Percentiles rank a stretch among this genome's conserved stretches.
Conservation (phyloP, 1,140 invertebrate species). For the Dolichoris vasculosae region DNA sequence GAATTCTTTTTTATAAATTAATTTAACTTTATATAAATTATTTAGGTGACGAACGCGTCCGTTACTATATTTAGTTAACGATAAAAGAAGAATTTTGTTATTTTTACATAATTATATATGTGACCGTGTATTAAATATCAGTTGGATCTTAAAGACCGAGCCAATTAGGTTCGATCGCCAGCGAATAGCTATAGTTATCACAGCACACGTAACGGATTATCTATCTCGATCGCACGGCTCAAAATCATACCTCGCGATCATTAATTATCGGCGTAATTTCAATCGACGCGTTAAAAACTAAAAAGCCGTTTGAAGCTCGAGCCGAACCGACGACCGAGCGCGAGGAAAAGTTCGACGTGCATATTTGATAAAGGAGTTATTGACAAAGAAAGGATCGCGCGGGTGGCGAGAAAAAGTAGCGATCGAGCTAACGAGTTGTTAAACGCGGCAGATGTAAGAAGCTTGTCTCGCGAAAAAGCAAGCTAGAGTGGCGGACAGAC, state of each 20-base stretch:
- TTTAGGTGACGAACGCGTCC: not conserved
- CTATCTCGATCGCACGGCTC: not conserved
- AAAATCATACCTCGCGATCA: not conserved
- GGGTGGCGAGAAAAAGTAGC: not conserved
- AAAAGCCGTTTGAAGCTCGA: not conserved
- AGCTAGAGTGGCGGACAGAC: not conserved
- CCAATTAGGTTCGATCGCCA: not conserved
- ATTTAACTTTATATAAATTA: not conserved
- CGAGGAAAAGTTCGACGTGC: not conserved
- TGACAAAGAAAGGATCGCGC: not conserved
- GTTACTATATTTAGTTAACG: not conserved
- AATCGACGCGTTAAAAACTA: not conserved
- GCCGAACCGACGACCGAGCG: not conserved
- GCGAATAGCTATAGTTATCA: not conserved
- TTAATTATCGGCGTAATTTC: not conserved
- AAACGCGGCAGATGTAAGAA: not conserved
- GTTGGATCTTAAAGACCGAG: not conserved
- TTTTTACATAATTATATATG: constrained; percentile 3
- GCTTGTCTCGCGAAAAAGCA: not conserved
- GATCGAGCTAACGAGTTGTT: too few species aligned
- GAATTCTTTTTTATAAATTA: not conserved
- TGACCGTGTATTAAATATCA: not conserved
- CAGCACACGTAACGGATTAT: not conserved
- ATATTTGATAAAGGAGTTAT: not conserved
- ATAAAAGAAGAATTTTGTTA: not conserved